Evolutionary conservation across 1,140 invertebrate species (phyloP).

Genomic region (Ceratina japonica): DNA sequence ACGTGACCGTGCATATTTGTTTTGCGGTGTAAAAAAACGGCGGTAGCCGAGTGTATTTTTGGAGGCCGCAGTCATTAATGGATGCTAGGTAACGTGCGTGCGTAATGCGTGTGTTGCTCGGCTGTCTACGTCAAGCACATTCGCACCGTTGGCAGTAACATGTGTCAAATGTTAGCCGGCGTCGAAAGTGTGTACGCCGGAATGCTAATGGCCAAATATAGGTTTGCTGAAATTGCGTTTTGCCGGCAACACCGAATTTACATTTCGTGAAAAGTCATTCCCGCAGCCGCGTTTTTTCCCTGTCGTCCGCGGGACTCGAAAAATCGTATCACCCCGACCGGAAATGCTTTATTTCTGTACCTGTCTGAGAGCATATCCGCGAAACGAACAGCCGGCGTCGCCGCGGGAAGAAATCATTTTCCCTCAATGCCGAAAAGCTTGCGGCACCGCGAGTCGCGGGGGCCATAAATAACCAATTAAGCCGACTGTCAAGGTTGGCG

Average conservation of each 20-base stretch:
- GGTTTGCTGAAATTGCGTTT: constrained; percentile 22
- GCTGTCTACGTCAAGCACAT: constrained; percentile 33
- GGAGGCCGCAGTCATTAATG: constrained; percentile 20
- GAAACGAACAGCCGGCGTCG: too few species aligned
- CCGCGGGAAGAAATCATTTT: neutral
- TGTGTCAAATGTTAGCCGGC: constrained; percentile 24
- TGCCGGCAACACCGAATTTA: neutral
- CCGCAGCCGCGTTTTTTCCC: too few species aligned
- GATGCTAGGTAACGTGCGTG: constrained; percentile 23
- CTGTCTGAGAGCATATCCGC: too few species aligned
- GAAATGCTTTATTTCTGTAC: too few species aligned
- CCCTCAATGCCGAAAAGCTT: neutral
- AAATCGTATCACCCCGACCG: too few species aligned
- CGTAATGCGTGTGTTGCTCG: neutral
- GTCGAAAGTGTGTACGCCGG: constrained; percentile 8
- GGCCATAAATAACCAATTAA: constrained; percentile 23
- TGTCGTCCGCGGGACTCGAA: too few species aligned
- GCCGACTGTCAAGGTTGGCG: constrained; percentile 9
- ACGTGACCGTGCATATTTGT: constrained; percentile 16
- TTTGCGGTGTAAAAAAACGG: constrained; percentile 13
- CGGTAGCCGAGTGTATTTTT: constrained; percentile 15
- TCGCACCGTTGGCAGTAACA: constrained; percentile 29
- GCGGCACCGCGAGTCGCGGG: neutral
- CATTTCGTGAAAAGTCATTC: neutral
- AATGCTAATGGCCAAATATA: constrained; percentile 23